Percentiles rank a stretch among this genome's conserved stretches.
phyloP scores from a whole-genome alignment of 2,888 invertebrate species.

The Stenodema calcarata region DNA sequence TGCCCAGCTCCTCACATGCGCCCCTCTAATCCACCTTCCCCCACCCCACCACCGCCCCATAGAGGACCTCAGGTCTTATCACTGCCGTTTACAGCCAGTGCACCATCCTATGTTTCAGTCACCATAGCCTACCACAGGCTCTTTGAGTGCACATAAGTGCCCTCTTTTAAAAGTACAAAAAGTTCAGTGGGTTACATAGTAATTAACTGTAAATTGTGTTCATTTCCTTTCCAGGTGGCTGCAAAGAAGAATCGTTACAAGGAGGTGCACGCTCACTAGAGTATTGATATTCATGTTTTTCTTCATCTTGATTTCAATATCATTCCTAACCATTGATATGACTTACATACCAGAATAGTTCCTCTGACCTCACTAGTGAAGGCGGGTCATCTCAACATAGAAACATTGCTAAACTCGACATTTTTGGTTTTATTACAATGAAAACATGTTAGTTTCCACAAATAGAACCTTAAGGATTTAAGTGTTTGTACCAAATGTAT shows the following conservation, averaged over 20 bases:
- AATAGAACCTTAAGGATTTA: background rate
- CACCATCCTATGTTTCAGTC: too few species aligned
- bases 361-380: background rate
- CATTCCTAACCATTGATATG: slow-evolving; percentile 16
- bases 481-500: background rate
- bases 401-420: background rate
- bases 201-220: too few species aligned
- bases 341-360: slow-evolving; percentile 19
- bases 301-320: background rate
- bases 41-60: too few species aligned
- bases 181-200: too few species aligned
- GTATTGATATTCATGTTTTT: background rate
- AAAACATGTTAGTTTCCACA: background rate
- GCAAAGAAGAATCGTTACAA: background rate
- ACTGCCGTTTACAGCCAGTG: too few species aligned
- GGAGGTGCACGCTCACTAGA: slow-evolving; percentile 12
- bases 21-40: too few species aligned
- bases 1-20: too few species aligned
- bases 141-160: too few species aligned
- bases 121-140: too few species aligned
- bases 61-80: too few species aligned
- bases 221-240: background rate
- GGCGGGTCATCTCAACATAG: background rate
- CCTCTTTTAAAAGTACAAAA: too few species aligned
- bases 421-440: background rate